phyloP scores from a whole-genome alignment of 2,888 invertebrate genomes.

The Drosophila hamatofila region DNA sequence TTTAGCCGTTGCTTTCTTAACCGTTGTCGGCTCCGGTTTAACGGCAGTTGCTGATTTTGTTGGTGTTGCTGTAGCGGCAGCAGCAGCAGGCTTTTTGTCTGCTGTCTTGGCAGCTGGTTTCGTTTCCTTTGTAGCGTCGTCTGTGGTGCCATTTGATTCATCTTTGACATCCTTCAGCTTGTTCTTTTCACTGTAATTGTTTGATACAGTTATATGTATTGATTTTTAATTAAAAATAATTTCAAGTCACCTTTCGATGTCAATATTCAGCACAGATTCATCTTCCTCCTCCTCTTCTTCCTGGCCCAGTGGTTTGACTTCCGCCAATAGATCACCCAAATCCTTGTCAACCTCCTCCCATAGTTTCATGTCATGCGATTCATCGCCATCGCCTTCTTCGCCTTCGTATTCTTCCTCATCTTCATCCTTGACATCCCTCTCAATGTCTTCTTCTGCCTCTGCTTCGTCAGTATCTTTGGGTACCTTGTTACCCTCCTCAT shows the following conservation, averaged over 20 bases:
- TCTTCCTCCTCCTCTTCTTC: constrained; percentile 89
- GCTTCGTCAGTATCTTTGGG: constrained; percentile 85
- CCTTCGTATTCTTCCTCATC: constrained; percentile 86
- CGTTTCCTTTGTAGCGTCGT: constrained; percentile 48
- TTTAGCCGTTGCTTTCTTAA: constrained; percentile 59
- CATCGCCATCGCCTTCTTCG: constrained; percentile 88
- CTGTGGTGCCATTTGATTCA: constrained; percentile 68
- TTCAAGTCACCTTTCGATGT: constrained; percentile 86
- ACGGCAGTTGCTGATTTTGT: constrained; percentile 30
- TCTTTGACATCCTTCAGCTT: constrained; percentile 82
- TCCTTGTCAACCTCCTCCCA: constrained; percentile 94
- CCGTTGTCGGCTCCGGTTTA: constrained; percentile 22
- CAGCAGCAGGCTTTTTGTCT: constrained; percentile 41
- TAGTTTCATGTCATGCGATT: constrained; percentile 88
- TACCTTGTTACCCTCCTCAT: constrained; percentile 39
- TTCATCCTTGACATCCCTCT: constrained; percentile 59
- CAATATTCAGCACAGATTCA: constrained; percentile 86
- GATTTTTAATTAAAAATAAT: neutral
- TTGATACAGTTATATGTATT: neutral
- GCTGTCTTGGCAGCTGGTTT: constrained; percentile 30
- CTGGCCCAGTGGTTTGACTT: constrained; percentile 89
- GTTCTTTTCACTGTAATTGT: constrained; percentile 86
- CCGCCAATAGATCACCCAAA: constrained; percentile 90
- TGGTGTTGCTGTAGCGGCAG: constrained; percentile 19
- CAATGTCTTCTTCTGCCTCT: constrained; percentile 86